phyloP scores from a whole-genome alignment of 1,140 invertebrate genomes.

The Drosophila nebulosa region DNA sequence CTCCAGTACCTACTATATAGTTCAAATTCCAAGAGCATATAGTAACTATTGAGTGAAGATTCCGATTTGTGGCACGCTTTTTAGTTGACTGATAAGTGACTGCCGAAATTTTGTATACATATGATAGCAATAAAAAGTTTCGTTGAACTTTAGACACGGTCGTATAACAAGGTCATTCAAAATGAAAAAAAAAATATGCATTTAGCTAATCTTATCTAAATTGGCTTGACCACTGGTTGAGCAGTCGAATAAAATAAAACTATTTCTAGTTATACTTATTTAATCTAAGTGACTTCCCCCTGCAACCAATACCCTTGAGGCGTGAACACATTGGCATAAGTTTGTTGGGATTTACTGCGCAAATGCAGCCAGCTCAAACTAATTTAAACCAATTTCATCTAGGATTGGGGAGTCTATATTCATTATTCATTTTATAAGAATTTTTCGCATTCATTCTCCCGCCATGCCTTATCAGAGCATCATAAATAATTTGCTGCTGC shows the following conservation, averaged over 20 bases:
- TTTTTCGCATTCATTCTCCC: slow-evolving; percentile 16
- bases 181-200: slow-evolving; percentile 12
- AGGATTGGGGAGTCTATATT: background rate
- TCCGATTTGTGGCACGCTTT: slow-evolving; percentile 43
- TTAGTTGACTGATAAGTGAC: slow-evolving; percentile 37
- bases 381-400: slow-evolving; percentile 50
- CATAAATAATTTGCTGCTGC: slow-evolving; percentile 6
- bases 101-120: background rate
- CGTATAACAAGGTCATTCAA: slow-evolving; percentile 42
- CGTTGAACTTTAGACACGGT: slow-evolving; percentile 33
- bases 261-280: slow-evolving; percentile 27
- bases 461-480: slow-evolving; percentile 7
- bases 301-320: slow-evolving; percentile 46
- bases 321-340: background rate
- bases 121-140: slow-evolving; percentile 32
- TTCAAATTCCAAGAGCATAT: slow-evolving; percentile 41
- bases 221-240: slow-evolving; percentile 50
- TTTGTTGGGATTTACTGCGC: slow-evolving; percentile 30
- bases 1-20: background rate
- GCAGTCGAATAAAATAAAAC: slow-evolving; percentile 16
- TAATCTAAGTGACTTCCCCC: slow-evolving; percentile 13
- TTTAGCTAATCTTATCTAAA: slow-evolving; percentile 47
- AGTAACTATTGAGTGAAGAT: background rate
- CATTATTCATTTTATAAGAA: slow-evolving; percentile 16
- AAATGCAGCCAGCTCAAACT: slow-evolving; percentile 44